These are phyloP conservation scores for Macrosoma leucophasiata DNA, from an alignment of 2,888 invertebrate species.

Conservation along the genomic window DNA sequence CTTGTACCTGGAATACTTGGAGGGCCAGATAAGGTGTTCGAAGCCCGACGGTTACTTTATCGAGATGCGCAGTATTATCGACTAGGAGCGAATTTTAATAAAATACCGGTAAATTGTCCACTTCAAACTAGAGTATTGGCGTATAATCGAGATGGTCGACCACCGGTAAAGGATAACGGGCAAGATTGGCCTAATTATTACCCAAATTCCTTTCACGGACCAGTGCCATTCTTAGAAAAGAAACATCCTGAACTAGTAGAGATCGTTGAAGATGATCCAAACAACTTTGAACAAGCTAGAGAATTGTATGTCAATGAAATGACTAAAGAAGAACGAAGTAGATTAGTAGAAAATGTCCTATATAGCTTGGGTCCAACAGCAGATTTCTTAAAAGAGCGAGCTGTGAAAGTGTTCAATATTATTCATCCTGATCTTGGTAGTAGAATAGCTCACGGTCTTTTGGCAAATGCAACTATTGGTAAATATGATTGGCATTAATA, in stretches of 20 bases:
- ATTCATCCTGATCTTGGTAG: constrained; percentile 83
- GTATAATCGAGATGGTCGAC: constrained; percentile 89
- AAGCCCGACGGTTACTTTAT: constrained; percentile 87
- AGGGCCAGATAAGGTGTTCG: constrained; percentile 90
- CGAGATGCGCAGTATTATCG: constrained; percentile 87
- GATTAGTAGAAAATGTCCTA: constrained; percentile 86
- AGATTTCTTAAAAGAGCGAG: constrained; percentile 83
- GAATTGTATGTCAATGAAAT: constrained; percentile 86
- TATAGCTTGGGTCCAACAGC: constrained; percentile 79
- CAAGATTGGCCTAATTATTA: constrained; percentile 91
- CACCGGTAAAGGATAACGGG: constrained; percentile 82
- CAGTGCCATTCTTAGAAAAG: constrained; percentile 78
- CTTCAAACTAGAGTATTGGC: constrained; percentile 77
- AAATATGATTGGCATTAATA: too few relatives aligned
- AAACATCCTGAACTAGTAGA: constrained; percentile 65
- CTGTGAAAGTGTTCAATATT: constrained; percentile 83
- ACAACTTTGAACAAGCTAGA: constrained; percentile 88
- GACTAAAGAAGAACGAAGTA: constrained; percentile 78
- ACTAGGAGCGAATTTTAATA: constrained; percentile 91
- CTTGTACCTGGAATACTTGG: constrained; percentile 91
- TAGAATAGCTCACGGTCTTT: constrained; percentile 70
- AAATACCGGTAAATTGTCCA: constrained; percentile 94
- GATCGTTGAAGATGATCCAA: constrained; percentile 81
- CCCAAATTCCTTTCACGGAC: constrained; percentile 94
- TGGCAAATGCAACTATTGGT: too few relatives aligned